Conservation (phyloP, 2,113 vertebrate genomes). For the Smithornis capensis region DNA sequence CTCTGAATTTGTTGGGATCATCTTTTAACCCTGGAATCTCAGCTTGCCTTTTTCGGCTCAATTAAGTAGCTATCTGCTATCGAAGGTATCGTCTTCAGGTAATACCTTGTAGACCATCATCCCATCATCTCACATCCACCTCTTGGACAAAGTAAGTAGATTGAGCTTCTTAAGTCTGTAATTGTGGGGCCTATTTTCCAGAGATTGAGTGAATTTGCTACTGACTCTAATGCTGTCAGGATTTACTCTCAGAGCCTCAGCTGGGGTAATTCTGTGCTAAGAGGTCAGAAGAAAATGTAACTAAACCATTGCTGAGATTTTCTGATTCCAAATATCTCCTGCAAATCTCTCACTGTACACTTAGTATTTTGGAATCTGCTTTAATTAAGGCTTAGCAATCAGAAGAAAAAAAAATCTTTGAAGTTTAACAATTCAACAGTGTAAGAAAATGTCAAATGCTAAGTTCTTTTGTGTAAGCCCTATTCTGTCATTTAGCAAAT, state of each 20-base stretch:
- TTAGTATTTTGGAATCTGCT: constrained; percentile 27
- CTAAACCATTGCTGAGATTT: neutral
- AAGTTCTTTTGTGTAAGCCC: constrained; percentile 16
- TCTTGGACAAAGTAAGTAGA: constrained; percentile 49
- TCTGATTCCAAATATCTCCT: constrained; percentile 15
- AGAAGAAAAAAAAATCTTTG: constrained; percentile 37
- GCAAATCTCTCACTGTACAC: neutral
- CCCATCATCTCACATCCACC: constrained; percentile 22
- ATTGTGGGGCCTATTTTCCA: constrained; percentile 55
- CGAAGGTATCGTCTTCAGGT: neutral
- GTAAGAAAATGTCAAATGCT: constrained; percentile 29
- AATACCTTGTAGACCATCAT: constrained; percentile 56
- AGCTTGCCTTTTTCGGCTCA: neutral
- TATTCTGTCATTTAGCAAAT: neutral
- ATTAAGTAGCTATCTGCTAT: constrained; percentile 10
- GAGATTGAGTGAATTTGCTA: constrained; percentile 41
- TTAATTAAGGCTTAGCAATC: constrained; percentile 58
- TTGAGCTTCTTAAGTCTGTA: constrained; percentile 57
- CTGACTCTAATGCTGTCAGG: constrained; percentile 16
- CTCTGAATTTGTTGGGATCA: constrained; percentile 1
- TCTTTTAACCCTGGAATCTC: constrained; percentile 20
- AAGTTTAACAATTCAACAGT: constrained; percentile 41
- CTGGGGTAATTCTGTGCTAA: neutral
- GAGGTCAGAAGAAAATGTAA: constrained; percentile 33
- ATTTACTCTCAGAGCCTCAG: constrained; percentile 38